Percentiles rank a stretch among this genome's conserved stretches.
Conservation (phyloP, 1,140 invertebrate species). For the Heterodera carotae region DNA sequence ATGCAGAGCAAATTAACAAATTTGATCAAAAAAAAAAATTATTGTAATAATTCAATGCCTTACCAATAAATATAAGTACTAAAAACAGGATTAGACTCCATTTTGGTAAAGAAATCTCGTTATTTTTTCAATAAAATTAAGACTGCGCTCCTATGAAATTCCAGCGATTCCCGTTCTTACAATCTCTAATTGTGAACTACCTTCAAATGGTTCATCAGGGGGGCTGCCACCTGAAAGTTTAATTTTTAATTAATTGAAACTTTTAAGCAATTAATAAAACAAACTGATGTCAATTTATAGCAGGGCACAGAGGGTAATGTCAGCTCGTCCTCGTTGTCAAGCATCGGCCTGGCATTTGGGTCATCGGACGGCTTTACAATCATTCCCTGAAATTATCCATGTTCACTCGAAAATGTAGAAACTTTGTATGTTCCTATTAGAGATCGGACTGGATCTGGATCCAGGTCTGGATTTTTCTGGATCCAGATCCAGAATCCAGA, state of each 20-base stretch:
- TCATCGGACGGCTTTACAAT: neutral
- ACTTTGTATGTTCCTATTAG: too few relatives aligned
- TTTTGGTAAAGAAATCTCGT: too few relatives aligned
- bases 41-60: neutral
- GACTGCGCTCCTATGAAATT: too few relatives aligned
- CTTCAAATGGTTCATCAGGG: conserved; percentile 55
- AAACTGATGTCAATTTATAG: conserved; percentile 31
- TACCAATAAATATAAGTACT: too few relatives aligned
- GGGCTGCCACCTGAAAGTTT: conserved; percentile 42
- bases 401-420: neutral
- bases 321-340: conserved; percentile 36
- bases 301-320: conserved; percentile 46
- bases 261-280: neutral
- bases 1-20: too few relatives aligned
- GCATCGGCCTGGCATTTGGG: conserved; percentile 8
- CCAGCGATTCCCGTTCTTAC: too few relatives aligned
- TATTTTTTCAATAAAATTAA: too few relatives aligned
- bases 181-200: neutral
- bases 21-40: too few relatives aligned
- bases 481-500: too few relatives aligned
- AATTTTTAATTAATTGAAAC: conserved; percentile 4
- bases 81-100: too few relatives aligned
- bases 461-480: too few relatives aligned
- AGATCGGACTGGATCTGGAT: too few relatives aligned
- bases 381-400: neutral